These are phyloP conservation scores for Megaceryle maxima DNA, from an alignment of 2,113 vertebrate species.

Conservation along the genomic window DNA sequence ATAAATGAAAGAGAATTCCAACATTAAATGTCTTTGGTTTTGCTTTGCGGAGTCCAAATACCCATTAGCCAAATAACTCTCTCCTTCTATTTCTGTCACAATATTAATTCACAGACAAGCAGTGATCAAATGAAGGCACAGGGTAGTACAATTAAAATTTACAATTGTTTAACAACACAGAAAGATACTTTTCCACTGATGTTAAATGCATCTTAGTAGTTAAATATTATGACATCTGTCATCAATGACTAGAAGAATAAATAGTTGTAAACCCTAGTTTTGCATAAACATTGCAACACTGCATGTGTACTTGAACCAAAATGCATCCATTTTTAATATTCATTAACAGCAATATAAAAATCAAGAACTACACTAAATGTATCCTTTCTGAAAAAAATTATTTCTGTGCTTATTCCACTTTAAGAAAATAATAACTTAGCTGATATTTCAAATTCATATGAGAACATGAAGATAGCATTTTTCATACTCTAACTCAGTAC, in stretches of 20 bases:
- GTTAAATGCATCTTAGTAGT: background rate
- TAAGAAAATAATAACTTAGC: background rate
- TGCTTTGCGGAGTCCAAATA: background rate
- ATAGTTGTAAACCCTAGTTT: background rate
- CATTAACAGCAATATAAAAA: background rate
- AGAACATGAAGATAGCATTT: background rate
- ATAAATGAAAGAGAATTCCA: background rate
- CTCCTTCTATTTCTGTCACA: background rate
- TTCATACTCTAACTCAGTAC: background rate
- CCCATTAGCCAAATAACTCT: background rate
- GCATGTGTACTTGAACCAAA: background rate
- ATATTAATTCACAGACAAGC: background rate
- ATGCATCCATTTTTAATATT: background rate
- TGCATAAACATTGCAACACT: background rate
- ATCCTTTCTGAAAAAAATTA: background rate
- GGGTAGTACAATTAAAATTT: background rate
- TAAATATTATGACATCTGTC: background rate
- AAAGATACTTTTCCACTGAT: background rate
- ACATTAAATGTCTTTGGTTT: background rate
- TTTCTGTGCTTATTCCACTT: background rate
- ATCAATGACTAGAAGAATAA: background rate
- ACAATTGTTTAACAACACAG: background rate
- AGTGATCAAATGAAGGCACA: background rate
- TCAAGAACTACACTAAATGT: background rate
- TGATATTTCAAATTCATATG: background rate